Conservation (phyloP, 1,140 invertebrate species). For the Harlomillsia oculata region DNA sequence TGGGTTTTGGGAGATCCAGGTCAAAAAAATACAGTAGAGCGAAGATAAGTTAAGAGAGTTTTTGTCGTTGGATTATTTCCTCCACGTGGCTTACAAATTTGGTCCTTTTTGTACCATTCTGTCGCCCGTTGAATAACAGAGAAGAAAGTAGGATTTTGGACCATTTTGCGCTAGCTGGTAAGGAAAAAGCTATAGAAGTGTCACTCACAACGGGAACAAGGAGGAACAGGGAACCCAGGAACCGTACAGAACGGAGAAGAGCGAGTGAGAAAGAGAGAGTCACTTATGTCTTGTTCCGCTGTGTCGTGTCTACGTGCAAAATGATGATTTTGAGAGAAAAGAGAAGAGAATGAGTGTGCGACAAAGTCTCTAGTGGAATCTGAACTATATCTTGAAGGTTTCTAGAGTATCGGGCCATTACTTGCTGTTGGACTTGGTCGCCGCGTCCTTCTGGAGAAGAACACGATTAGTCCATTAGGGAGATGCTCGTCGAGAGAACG, state of each 20-base stretch:
- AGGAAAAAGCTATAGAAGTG: neutral
- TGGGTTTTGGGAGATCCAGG: too few relatives aligned
- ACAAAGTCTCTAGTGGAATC: neutral
- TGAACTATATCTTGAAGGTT: neutral
- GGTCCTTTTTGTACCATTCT: neutral
- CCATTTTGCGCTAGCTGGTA: neutral
- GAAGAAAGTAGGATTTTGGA: neutral
- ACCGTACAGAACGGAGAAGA: neutral
- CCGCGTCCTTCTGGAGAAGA: neutral
- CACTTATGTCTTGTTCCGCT: neutral
- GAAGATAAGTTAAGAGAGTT: too few relatives aligned
- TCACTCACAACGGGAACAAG: neutral
- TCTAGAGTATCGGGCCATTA: constrained; percentile 1
- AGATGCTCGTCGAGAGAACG: constrained; percentile 19
- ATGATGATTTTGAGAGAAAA: neutral
- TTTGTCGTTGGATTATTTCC: too few relatives aligned
- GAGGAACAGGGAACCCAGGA: neutral
- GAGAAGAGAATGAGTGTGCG: neutral
- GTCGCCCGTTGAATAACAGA: neutral
- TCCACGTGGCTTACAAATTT: neutral
- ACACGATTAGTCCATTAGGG: constrained; percentile 30
- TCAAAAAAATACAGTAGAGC: too few relatives aligned
- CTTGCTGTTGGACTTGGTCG: neutral
- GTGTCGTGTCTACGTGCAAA: neutral
- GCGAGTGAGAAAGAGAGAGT: neutral